Evolutionary conservation across 2,797 vertebrate species (phyloP), one percentile per base, ranked within the genome.

Genomic region (Spea hammondii): DNA sequence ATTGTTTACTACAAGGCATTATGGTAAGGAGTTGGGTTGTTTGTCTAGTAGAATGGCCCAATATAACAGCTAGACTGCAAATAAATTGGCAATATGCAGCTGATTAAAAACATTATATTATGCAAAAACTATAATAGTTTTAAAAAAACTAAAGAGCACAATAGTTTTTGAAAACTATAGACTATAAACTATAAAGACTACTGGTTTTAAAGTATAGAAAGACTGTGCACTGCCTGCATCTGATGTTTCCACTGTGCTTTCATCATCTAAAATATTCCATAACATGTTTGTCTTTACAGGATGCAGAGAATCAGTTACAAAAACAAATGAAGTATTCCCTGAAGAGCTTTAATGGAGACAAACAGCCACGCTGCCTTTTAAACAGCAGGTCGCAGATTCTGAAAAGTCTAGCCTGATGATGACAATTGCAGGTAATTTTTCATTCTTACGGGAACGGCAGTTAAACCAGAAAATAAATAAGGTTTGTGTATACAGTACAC

Each of bases 361-460:
- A 87, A 49, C 50, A 55, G 65, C 70, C 51, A 47, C 64, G 64
- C 48, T 65, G 45, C 64, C 74, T 88, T 90, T 88, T 89, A 90
- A 93, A 91, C 91, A 92, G 88, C 76, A 78, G 89, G 90, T 70
- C 87, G 86, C 87, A 83, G 86, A 86, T 89, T 90, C 88, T 90
- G 88, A 88, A 88, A 88, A 86, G 86, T 86, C 91, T 91, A 90
- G 89, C 92, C 92, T 92, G 89, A 88, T 91, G 88, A 91, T 90
- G 87, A 91, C 89, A 91, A 90, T 92, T 92, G 88, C 84, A 87
- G 89, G 90, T 89, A 89, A 90, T 92, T 93, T 90, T 90, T 92
- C 88, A 89, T 91, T 90, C 89, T 88, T 88, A 81, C 86, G 89
- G 90, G 85, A 90, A 86, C 84, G 88, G 83, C 88, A 86, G 80